These are phyloP conservation scores for Carassius carassius DNA, from an alignment of 2,113 vertebrate species.

Conservation along the genomic window DNA sequence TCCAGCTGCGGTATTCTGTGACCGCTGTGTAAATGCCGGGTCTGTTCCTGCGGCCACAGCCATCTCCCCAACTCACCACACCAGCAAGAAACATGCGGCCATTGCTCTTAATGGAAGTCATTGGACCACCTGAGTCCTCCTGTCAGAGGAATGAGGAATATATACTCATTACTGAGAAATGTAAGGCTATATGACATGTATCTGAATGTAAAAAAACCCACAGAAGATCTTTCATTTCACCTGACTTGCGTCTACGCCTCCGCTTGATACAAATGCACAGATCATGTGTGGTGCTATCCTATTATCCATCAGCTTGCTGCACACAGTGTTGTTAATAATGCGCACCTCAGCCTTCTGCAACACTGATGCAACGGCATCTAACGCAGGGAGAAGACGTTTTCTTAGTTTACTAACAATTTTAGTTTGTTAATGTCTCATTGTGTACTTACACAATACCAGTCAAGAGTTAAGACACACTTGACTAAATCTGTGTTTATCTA, in stretches of 20 bases:
- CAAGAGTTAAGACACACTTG: neutral
- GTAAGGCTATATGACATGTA: neutral
- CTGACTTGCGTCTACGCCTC: constrained; percentile 90
- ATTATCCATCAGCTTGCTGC: constrained; percentile 77
- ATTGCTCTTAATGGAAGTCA: constrained; percentile 76
- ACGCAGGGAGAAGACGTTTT: constrained; percentile 3
- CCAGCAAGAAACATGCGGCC: constrained; percentile 84
- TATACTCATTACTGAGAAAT: neutral
- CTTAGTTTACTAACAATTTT: neutral
- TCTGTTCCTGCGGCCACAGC: constrained; percentile 88
- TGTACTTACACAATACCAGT: too few relatives aligned
- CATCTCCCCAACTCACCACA: constrained; percentile 93
- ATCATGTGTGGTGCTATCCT: constrained; percentile 82
- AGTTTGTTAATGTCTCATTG: too few relatives aligned
- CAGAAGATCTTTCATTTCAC: constrained; percentile 64
- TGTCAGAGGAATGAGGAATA: constrained; percentile 54
- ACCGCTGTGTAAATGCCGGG: constrained; percentile 88
- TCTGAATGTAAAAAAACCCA: neutral
- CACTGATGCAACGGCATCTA: constrained; percentile 72
- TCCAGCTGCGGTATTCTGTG: constrained; percentile 82
- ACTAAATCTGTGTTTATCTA: neutral
- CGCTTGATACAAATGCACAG: constrained; percentile 86
- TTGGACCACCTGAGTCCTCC: constrained; percentile 92
- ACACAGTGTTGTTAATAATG: constrained; percentile 84
- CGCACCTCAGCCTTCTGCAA: constrained; percentile 92